Evolutionary conservation across 2,113 vertebrate genomes (phyloP).

Genomic region (Ophthalmolycus amberensis): DNA sequence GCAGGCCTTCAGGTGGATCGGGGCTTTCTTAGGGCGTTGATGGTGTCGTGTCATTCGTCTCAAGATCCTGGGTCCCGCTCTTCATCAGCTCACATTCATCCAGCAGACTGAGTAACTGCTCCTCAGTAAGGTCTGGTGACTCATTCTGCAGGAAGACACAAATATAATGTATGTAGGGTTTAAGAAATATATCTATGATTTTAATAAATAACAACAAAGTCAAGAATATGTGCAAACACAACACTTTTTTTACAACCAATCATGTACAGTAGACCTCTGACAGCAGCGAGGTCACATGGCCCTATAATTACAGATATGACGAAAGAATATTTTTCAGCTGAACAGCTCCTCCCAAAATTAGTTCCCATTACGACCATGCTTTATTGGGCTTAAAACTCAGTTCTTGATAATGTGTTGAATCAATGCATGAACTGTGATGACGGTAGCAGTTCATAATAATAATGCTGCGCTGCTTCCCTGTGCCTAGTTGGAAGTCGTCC

Average conservation of each 20-base stretch:
- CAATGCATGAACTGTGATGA: conserved; percentile 46
- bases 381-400: conserved; percentile 19
- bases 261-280: background rate
- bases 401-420: conserved; percentile 36
- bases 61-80: conserved; percentile 36
- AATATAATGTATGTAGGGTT: background rate
- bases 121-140: conserved; percentile 57
- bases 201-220: background rate
- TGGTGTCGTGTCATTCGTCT: conserved; percentile 14
- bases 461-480: conserved; percentile 30
- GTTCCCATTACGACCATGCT: conserved; percentile 20
- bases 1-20: conserved; percentile 23
- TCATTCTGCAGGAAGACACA: conserved; percentile 62
- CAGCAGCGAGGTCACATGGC: background rate
- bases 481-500: conserved; percentile 57
- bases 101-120: conserved; percentile 78
- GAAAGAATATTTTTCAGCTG: conserved; percentile 12
- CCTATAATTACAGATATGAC: conserved; percentile 1
- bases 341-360: conserved; percentile 21
- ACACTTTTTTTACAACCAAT: background rate
- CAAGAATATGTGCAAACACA: background rate
- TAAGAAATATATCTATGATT: background rate
- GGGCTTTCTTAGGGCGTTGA: background rate
- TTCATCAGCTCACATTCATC: conserved; percentile 73
- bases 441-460: conserved; percentile 50